Percentiles rank a stretch among this genome's conserved stretches.
Evolutionary conservation across 2,797 vertebrate species (phyloP).

Genomic region (Zalophus californianus): DNA sequence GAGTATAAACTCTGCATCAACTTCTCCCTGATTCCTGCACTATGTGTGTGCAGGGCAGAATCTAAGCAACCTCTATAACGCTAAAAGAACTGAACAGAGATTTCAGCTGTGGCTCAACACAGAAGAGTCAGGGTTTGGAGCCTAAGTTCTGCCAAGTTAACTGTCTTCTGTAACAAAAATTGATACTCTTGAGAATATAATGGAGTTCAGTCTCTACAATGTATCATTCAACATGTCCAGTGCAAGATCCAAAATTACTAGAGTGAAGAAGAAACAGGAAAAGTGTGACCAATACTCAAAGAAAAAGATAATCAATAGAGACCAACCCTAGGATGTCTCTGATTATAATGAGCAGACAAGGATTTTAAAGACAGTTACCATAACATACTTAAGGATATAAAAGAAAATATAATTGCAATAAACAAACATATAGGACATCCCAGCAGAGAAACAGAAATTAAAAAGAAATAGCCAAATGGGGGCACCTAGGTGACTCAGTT

Average conservation of each 20-base stretch:
- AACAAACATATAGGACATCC: neutral
- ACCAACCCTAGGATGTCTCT: neutral
- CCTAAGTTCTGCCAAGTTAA: neutral
- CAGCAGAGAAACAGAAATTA: neutral
- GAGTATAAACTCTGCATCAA: neutral
- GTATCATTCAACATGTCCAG: neutral
- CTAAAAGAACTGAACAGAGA: neutral
- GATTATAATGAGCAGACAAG: neutral
- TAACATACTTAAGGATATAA: neutral
- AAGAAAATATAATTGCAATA: neutral
- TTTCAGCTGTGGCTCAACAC: neutral
- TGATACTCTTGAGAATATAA: slow-evolving; percentile 4
- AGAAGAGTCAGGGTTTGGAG: neutral
- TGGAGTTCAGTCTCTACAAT: neutral
- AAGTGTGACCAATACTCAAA: neutral
- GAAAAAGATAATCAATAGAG: slow-evolving; percentile 4
- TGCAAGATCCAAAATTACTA: slow-evolving; percentile 11
- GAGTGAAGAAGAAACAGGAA: neutral
- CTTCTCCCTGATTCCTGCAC: neutral
- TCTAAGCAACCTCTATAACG: neutral
- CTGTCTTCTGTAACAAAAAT: neutral
- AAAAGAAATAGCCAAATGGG: neutral
- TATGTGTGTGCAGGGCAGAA: neutral
- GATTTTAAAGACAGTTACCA: slow-evolving; percentile 19
- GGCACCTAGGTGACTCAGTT: neutral